A percentile compares a stretch with the other conserved stretches of the same genome.
Conservation (phyloP, 2,888 invertebrate species). For the Drosophila villosipedis region DNA sequence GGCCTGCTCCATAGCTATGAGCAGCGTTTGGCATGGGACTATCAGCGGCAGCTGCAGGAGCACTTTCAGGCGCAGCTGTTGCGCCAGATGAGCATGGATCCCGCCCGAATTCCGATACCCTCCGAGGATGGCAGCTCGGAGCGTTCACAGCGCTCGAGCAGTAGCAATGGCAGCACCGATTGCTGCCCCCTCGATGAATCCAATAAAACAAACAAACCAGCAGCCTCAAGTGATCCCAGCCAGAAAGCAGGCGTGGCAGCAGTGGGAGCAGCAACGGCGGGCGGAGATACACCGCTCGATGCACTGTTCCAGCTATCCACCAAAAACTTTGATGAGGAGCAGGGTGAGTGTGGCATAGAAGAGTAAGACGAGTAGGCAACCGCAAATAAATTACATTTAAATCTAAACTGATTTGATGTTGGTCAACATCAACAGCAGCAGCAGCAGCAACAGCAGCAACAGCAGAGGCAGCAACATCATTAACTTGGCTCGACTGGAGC, state of each 20-base stretch:
- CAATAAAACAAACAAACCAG: conserved; percentile 6
- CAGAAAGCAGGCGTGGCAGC: conserved; percentile 11
- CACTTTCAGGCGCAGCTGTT: conserved; percentile 86
- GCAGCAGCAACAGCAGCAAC: conserved; percentile 4
- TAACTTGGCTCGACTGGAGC: conserved; percentile 40
- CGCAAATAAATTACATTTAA: conserved; percentile 75
- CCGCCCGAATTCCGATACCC: conserved; percentile 83
- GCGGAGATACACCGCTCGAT: conserved; percentile 93
- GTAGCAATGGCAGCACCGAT: conserved; percentile 87
- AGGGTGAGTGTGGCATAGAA: conserved; percentile 87
- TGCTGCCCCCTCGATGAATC: conserved; percentile 54
- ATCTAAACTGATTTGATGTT: conserved; percentile 68
- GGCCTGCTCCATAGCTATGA: conserved; percentile 88
- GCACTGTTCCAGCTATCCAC: conserved; percentile 98
- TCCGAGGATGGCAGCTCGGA: conserved; percentile 89
- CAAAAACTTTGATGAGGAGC: conserved; percentile 97
- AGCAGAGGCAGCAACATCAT: conserved; percentile 57
- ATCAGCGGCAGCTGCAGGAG: conserved; percentile 87
- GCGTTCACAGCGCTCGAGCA: conserved; percentile 87
- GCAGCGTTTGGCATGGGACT: conserved; percentile 87
- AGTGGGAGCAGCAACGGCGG: conserved; percentile 50
- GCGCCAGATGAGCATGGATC: conserved; percentile 86
- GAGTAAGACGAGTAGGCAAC: conserved; percentile 39
- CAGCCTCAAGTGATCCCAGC: conserved; percentile 11
- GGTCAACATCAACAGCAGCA: conserved; percentile 30